A percentile compares a stretch with the other conserved stretches of the same genome.
phyloP scores from a whole-genome alignment of 2,888 invertebrate species.

The Selenia dentaria region DNA sequence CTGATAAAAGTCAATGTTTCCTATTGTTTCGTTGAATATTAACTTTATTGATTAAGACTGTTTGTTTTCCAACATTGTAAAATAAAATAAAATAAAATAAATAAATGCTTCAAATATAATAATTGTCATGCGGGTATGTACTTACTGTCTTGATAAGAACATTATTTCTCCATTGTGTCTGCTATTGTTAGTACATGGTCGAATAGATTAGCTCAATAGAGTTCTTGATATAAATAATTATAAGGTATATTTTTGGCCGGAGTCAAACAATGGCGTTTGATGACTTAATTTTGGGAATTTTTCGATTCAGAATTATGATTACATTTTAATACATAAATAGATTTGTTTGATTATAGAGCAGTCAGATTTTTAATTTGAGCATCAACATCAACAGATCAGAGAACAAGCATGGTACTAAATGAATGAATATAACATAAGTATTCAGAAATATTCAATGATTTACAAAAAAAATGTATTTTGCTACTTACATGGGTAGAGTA shows the following conservation, averaged over 20 bases:
- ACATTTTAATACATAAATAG: constrained; percentile 1
- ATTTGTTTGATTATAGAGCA: constrained; percentile 1
- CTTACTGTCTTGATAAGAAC: constrained; percentile 29
- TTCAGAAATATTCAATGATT: no score
- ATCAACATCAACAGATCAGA: background rate
- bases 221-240: constrained; percentile 56
- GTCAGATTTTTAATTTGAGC: constrained; percentile 10
- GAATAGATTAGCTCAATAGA: constrained; percentile 38
- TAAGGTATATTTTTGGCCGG: constrained; percentile 39
- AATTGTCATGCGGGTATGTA: constrained; percentile 28
- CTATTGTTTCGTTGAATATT: no score
- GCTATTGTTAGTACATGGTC: constrained; percentile 33
- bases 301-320: constrained; percentile 7
- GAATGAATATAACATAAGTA: no score
- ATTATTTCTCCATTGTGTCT: constrained; percentile 27
- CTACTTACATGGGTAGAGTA: no score
- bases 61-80: no score
- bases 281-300: constrained; percentile 31
- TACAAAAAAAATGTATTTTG: no score
- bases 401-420: no score
- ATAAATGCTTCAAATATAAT: no score
- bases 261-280: constrained; percentile 34
- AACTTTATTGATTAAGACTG: no score
- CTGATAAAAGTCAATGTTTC: no score
- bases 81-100: no score